phyloP scores from a whole-genome alignment of 2,113 vertebrate genomes.

The Pithys albifrons region DNA sequence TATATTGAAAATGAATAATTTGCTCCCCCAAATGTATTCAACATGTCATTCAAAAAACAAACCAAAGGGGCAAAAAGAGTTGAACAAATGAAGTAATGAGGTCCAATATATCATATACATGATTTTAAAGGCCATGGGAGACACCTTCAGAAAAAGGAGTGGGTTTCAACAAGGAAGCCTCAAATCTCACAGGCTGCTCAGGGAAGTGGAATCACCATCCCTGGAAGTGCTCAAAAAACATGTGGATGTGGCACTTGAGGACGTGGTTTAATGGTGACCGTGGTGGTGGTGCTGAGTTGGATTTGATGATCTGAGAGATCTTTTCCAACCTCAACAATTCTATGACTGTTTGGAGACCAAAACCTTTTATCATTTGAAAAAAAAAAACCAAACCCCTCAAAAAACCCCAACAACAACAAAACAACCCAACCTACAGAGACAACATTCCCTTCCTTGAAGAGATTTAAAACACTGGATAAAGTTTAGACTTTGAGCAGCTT shows the following conservation, averaged over 20 bases:
- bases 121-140: neutral
- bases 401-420: too few species aligned
- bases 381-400: neutral
- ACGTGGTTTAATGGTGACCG: rapidly evolving
- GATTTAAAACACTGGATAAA: neutral
- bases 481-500: neutral
- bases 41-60: rapidly evolving
- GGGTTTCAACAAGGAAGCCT: neutral
- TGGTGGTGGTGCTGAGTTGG: neutral
- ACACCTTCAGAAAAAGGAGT: neutral
- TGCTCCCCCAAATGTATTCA: neutral
- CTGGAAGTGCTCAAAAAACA: neutral
- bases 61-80: neutral
- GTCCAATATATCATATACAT: rapidly evolving
- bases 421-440: neutral
- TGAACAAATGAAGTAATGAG: neutral
- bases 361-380: neutral
- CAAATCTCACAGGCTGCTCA: neutral
- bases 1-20: neutral
- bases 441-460: neutral
- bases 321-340: neutral
- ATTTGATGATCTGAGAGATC: neutral
- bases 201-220: neutral
- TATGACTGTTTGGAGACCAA: rapidly evolving
- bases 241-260: neutral